phyloP scores from a whole-genome alignment of 1,140 invertebrate species.

The Carposina sasakii region DNA sequence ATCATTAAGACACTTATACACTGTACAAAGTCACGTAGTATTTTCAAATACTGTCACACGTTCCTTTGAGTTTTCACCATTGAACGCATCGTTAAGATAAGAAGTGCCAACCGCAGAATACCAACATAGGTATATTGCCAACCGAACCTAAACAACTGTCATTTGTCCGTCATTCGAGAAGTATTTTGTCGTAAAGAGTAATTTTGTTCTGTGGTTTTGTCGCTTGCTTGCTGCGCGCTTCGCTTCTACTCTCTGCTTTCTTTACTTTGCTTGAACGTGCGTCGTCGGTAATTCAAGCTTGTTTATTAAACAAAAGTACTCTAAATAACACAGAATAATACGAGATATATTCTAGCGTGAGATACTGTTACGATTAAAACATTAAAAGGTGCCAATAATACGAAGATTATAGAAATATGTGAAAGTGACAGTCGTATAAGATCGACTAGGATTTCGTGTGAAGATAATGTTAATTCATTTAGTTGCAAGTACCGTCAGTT shows the following conservation, averaged over 20 bases:
- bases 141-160: slow-evolving; percentile 15
- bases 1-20: no score
- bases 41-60: no score
- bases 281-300: slow-evolving; percentile 59
- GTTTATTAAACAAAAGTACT: no score
- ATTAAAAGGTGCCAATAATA: slow-evolving; percentile 23
- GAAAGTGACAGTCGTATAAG: slow-evolving; percentile 63
- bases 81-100: slow-evolving; percentile 29
- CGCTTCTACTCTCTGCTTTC: no score
- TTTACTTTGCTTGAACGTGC: slow-evolving; percentile 58
- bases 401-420: slow-evolving; percentile 50
- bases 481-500: slow-evolving; percentile 59
- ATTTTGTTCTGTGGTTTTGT: slow-evolving; percentile 44
- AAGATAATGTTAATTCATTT: slow-evolving; percentile 61
- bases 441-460: slow-evolving; percentile 53
- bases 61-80: no score
- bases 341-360: no score
- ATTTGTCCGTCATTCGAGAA: no score
- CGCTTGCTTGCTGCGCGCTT: slow-evolving; percentile 58
- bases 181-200: no score
- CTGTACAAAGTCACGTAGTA: no score
- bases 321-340: no score
- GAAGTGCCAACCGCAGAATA: no score
- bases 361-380: slow-evolving; percentile 25
- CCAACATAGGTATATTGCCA: no score